Percentiles rank a stretch among this genome's conserved stretches.
Evolutionary conservation across 2,888 invertebrate species (phyloP).

Genomic region (Eutolmus rufibarbis): DNA sequence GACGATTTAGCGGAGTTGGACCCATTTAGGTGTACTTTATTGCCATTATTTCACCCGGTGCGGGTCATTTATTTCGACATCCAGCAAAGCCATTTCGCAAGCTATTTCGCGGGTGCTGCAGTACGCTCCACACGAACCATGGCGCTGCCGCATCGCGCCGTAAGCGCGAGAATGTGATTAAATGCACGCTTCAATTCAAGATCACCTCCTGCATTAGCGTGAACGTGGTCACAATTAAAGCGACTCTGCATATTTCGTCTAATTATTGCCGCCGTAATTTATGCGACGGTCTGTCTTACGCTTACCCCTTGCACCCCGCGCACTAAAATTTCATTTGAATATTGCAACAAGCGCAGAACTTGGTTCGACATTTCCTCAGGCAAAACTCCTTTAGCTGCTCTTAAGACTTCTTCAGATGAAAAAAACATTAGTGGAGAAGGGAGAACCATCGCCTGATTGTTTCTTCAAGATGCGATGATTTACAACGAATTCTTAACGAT

Average conservation of each 20-base stretch:
- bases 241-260: not conserved
- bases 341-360: not conserved
- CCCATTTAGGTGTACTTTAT: slow-evolving; percentile 28
- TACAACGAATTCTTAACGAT: not conserved
- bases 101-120: not conserved
- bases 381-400: not conserved
- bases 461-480: not conserved
- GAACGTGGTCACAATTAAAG: slow-evolving; percentile 21
- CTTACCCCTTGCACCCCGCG: not conserved
- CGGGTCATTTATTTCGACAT: slow-evolving; percentile 6
- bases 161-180: slow-evolving; percentile 3
- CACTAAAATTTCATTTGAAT: not conserved
- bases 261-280: slow-evolving; percentile 9
- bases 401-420: not conserved
- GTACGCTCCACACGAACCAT: not conserved
- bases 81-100: not conserved
- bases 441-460: not conserved
- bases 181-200: slow-evolving; percentile 15
- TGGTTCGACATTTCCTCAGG: not conserved
- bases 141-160: not conserved
- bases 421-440: not conserved
- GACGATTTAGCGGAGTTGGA: slow-evolving; percentile 11
- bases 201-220: not conserved
- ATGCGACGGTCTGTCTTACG: not conserved
- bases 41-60: slow-evolving; percentile 21